Evolutionary conservation across 2,113 vertebrate species (phyloP).

Genomic region (Tenrec ecaudatus): DNA sequence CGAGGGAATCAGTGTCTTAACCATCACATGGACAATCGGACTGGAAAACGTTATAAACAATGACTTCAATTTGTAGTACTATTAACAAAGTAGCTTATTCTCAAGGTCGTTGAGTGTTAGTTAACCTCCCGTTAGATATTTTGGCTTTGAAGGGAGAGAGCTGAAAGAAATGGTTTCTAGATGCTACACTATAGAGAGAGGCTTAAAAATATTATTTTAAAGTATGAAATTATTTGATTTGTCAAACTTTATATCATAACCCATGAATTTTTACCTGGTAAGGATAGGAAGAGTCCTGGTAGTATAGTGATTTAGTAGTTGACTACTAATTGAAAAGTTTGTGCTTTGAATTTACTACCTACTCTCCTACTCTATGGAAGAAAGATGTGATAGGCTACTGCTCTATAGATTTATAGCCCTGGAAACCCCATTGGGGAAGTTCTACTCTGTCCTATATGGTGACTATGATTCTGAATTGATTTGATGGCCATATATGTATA

Average conservation of each 20-base stretch:
- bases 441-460: background rate
- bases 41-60: constrained; percentile 24
- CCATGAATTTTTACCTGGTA: constrained; percentile 14
- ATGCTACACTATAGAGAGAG: background rate
- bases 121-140: constrained; percentile 9
- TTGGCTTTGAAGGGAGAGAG: background rate
- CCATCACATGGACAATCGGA: background rate
- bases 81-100: constrained; percentile 36
- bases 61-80: constrained; percentile 13
- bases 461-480: background rate
- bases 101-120: constrained; percentile 16
- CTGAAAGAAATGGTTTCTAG: constrained; percentile 15
- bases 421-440: background rate
- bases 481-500: background rate
- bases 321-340: background rate
- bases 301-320: background rate
- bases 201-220: constrained; percentile 13
- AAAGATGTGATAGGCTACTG: background rate
- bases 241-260: constrained; percentile 37
- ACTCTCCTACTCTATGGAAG: background rate
- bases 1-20: constrained; percentile 7
- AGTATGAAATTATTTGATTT: constrained; percentile 5
- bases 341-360: background rate
- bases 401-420: background rate
- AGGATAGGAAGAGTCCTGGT: background rate